Evolutionary conservation across 2,888 invertebrate genomes (phyloP).

Genomic region (Odontomyia ornata): DNA sequence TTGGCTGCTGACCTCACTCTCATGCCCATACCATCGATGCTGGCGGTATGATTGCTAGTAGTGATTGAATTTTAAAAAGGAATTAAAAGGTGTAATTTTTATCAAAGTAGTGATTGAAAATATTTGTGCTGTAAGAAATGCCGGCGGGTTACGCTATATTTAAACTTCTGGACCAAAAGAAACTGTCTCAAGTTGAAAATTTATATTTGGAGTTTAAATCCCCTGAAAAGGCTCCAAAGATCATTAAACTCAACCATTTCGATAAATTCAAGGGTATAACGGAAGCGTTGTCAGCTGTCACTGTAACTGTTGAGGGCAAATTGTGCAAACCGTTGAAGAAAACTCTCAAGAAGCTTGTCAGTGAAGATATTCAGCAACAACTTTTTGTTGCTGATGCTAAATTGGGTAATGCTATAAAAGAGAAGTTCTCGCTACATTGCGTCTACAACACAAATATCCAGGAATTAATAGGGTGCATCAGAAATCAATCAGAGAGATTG

Average conservation of each 20-base stretch:
- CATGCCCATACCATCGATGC: no score
- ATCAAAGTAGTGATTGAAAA: no score
- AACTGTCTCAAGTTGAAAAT: slow-evolving; percentile 88
- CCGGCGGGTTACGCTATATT: slow-evolving; percentile 94
- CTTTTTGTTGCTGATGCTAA: slow-evolving; percentile 95
- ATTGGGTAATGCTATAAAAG: slow-evolving; percentile 92
- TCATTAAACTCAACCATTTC: slow-evolving; percentile 94
- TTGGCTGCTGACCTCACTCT: no score
- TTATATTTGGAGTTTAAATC: slow-evolving; percentile 90
- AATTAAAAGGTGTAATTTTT: no score
- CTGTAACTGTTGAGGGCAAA: slow-evolving; percentile 93
- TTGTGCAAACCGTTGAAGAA: slow-evolving; percentile 92
- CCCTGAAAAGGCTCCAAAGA: slow-evolving; percentile 86
- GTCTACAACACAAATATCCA: slow-evolving; percentile 83
- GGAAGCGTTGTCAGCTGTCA: slow-evolving; percentile 92
- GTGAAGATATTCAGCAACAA: slow-evolving; percentile 83
- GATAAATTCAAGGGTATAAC: slow-evolving; percentile 96
- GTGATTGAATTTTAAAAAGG: no score
- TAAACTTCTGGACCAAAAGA: slow-evolving; percentile 94
- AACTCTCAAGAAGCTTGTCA: slow-evolving; percentile 84
- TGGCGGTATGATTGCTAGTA: no score
- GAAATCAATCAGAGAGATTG: slow-evolving; percentile 90
- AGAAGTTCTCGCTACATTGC: slow-evolving; percentile 88
- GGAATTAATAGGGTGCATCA: slow-evolving; percentile 92
- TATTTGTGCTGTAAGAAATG: slow-evolving; percentile 94